Evolutionary conservation across 1,140 invertebrate species (phyloP).

Genomic region (Andricus grossulariae): DNA sequence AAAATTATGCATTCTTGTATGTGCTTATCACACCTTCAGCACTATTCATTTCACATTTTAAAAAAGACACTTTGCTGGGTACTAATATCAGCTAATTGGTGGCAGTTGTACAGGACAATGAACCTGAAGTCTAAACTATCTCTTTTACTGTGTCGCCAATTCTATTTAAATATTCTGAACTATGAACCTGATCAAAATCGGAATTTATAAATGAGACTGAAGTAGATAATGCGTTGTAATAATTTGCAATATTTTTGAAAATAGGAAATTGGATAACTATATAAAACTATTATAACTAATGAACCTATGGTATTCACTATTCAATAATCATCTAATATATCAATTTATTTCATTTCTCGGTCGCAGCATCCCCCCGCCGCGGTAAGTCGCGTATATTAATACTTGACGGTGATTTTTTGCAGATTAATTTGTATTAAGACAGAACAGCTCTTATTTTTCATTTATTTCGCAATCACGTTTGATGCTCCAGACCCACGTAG

Average conservation of each 20-base stretch:
- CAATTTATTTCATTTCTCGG: slow-evolving; percentile 75
- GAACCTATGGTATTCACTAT: slow-evolving; percentile 9
- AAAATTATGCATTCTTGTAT: too few relatives aligned
- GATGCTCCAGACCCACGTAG: slow-evolving; percentile 15
- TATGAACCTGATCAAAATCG: too few relatives aligned
- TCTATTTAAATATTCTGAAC: too few relatives aligned
- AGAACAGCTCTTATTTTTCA: slow-evolving; percentile 48
- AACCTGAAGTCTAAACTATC: too few relatives aligned
- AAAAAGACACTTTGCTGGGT: too few relatives aligned
- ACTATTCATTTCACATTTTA: too few relatives aligned
- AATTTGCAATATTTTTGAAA: slow-evolving; percentile 14
- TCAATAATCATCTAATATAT: slow-evolving; percentile 53
- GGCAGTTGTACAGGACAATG: too few relatives aligned
- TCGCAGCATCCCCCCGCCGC: slow-evolving; percentile 82
- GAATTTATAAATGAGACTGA: too few relatives aligned
- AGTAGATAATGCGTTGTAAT: background rate
- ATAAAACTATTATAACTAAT: slow-evolving; percentile 13
- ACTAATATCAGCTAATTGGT: too few relatives aligned
- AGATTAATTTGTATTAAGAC: slow-evolving; percentile 47
- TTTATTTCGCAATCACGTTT: background rate
- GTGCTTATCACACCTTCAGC: too few relatives aligned
- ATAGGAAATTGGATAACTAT: background rate
- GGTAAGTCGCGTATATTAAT: slow-evolving; percentile 78
- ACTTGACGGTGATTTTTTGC: slow-evolving; percentile 52
- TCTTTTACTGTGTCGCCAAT: too few relatives aligned